phyloP scores from a whole-genome alignment of 1,140 invertebrate genomes.

The Agrypnia vestita region DNA sequence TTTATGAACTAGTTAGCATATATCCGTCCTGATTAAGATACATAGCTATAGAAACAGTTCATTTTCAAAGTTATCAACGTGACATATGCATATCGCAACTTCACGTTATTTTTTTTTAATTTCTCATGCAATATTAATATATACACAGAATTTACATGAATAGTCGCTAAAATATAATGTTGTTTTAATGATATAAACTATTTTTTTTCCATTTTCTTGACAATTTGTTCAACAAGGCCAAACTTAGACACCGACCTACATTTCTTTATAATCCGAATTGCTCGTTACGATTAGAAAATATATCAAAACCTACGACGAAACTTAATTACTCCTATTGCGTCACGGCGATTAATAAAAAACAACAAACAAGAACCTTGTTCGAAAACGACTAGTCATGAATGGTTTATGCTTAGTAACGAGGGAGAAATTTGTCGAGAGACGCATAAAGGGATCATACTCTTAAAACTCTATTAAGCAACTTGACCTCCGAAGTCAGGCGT shows the following conservation, averaged over 20 bases:
- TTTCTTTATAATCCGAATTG: conserved; percentile 14
- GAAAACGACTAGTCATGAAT: conserved; percentile 3
- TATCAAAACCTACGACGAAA: conserved; percentile 15
- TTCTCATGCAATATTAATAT: too few species aligned
- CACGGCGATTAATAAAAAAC: conserved; percentile 5
- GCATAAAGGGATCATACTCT: conserved; percentile 31
- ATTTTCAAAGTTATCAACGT: not conserved
- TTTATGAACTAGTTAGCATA: too few species aligned
- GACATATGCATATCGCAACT: too few species aligned
- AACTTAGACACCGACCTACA: not conserved
- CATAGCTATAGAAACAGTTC: not conserved
- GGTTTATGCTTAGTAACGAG: conserved; percentile 15
- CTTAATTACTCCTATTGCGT: conserved; percentile 15
- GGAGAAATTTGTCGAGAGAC: conserved; percentile 14
- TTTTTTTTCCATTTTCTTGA: too few species aligned
- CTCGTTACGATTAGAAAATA: conserved; percentile 33
- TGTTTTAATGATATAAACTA: too few species aligned
- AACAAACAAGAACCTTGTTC: not conserved
- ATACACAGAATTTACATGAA: too few species aligned
- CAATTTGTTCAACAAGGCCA: not conserved
- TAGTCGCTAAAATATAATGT: too few species aligned
- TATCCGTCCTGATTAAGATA: not conserved
- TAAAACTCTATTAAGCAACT: conserved; percentile 14
- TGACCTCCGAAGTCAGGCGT: conserved; percentile 16
- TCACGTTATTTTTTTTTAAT: too few species aligned